Evolutionary conservation across 2,113 vertebrate species (phyloP).

Genomic region (Casuarius casuarius): DNA sequence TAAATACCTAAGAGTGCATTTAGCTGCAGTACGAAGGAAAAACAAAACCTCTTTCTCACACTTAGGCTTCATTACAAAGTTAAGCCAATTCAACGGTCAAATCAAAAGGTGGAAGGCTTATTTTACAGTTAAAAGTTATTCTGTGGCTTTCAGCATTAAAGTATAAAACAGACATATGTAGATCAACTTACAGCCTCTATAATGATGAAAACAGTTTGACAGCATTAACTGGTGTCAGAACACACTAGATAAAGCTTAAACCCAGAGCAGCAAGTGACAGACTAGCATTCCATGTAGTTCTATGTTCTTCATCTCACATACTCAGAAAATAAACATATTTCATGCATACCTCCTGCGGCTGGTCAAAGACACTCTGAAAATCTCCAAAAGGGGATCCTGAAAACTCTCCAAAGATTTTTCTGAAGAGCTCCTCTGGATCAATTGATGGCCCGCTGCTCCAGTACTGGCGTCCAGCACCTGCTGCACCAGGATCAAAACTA

Average conservation of each 20-base stretch:
- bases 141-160: slow-evolving; percentile 18
- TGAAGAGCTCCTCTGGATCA: slow-evolving; percentile 95
- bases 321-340: neutral
- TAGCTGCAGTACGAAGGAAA: neutral
- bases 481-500: slow-evolving; percentile 82
- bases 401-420: slow-evolving; percentile 97
- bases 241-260: neutral
- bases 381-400: slow-evolving; percentile 88
- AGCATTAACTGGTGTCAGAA: neutral
- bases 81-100: slow-evolving; percentile 22
- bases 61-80: neutral
- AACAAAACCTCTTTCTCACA: neutral
- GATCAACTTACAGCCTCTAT: neutral
- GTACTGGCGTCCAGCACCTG: slow-evolving; percentile 81
- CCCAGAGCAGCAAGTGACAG: fast-evolving
- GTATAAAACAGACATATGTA: neutral
- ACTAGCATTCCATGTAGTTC: neutral
- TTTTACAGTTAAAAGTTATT: neutral
- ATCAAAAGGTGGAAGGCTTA: neutral
- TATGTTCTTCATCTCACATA: fast-evolving
- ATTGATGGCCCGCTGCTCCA: slow-evolving; percentile 86
- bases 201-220: neutral
- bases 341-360: slow-evolving; percentile 90
- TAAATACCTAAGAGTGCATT: neutral
- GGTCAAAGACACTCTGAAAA: slow-evolving; percentile 89